These are phyloP conservation scores for Drosophila austrosaltans DNA, from an alignment of 2,888 invertebrate species.

Conservation along the genomic window DNA sequence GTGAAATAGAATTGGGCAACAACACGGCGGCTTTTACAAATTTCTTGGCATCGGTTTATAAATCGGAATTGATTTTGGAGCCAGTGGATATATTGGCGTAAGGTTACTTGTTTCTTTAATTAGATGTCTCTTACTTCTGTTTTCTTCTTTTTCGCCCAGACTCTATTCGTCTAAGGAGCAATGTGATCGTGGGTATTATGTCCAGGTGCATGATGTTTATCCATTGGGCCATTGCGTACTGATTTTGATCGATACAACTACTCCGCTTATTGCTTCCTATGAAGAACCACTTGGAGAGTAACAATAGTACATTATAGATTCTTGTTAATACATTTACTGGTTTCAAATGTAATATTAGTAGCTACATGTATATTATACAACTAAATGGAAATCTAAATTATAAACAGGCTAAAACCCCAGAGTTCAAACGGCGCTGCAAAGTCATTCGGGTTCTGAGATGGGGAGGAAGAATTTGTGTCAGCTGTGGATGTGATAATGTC, in stretches of 20 bases:
- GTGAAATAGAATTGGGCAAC: conserved; percentile 79
- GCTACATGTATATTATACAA: conserved; percentile 60
- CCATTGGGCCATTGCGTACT: conserved; percentile 86
- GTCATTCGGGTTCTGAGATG: conserved; percentile 21
- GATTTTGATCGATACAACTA: conserved; percentile 87
- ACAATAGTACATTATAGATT: not conserved
- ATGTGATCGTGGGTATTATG: conserved; percentile 84
- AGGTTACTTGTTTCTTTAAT: conserved; percentile 47
- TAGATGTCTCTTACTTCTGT: too few relatives aligned
- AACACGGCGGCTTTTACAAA: conserved; percentile 83
- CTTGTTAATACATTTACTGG: conserved; percentile 49
- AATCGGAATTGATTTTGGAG: conserved; percentile 83
- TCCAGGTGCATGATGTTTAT: conserved; percentile 85
- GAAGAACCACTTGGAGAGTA: conserved; percentile 50
- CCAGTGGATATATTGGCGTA: conserved; percentile 85
- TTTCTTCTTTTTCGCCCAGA: conserved; percentile 67
- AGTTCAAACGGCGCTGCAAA: conserved; percentile 25
- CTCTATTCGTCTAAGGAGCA: conserved; percentile 85
- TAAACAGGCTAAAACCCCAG: conserved; percentile 16
- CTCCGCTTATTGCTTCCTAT: conserved; percentile 83
- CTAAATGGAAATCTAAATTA: conserved; percentile 51
- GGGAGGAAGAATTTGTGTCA: conserved; percentile 1
- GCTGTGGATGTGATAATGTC: not conserved
- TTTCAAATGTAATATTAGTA: conserved; percentile 55
- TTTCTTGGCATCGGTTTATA: conserved; percentile 83